Conservation (phyloP, 2,888 invertebrate genomes). For the Trachelus troglodyta region DNA sequence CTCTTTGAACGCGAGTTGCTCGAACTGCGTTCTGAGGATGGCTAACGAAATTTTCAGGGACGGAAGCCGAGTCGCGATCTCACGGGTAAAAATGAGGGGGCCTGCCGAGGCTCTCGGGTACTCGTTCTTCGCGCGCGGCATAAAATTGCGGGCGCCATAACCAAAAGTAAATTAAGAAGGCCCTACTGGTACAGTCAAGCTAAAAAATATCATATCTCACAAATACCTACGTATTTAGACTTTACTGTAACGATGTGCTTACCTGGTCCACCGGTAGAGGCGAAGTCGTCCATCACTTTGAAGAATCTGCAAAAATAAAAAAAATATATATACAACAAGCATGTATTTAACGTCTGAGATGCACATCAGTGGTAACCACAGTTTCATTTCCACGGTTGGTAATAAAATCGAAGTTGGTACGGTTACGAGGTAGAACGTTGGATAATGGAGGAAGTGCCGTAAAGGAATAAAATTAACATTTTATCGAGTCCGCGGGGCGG, state of each 20-base stretch:
- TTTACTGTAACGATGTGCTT: slow-evolving; percentile 37
- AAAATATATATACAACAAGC: slow-evolving; percentile 20
- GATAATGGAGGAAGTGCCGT: background rate
- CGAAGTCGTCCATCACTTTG: slow-evolving; percentile 60
- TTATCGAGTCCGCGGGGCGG: slow-evolving; percentile 6
- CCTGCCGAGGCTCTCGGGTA: background rate
- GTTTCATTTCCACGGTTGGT: background rate
- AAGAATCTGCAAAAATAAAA: slow-evolving; percentile 65
- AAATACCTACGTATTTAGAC: background rate
- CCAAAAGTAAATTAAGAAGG: slow-evolving; percentile 2
- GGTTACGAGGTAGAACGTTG: background rate
- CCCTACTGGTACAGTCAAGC: background rate
- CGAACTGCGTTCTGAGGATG: background rate
- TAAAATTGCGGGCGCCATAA: background rate
- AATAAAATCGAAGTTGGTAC: background rate
- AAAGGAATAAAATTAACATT: background rate
- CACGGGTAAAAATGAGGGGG: slow-evolving; percentile 23
- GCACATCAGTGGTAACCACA: background rate
- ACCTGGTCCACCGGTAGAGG: slow-evolving; percentile 55
- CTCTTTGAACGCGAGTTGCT: slow-evolving; percentile 16
- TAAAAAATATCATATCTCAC: background rate
- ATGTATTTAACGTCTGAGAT: background rate
- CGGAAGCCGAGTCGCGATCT: background rate
- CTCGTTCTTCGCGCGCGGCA: background rate
- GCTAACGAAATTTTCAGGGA: background rate